Percentiles rank a stretch among this genome's conserved stretches.
Evolutionary conservation across 2,888 invertebrate genomes (phyloP).

Genomic region (Eristalis intricaria): DNA sequence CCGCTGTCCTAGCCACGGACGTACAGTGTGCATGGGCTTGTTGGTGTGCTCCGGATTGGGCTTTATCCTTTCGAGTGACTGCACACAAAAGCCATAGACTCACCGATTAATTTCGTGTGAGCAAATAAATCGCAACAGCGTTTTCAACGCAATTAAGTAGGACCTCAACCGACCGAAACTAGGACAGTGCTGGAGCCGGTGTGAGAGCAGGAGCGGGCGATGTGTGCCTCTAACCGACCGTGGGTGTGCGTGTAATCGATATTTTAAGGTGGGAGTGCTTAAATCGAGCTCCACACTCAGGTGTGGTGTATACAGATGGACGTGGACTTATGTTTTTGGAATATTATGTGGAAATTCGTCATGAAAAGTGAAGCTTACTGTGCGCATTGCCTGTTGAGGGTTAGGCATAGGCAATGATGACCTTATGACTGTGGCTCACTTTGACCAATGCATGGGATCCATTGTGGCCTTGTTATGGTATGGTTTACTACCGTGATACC

Average conservation of each 20-base stretch:
- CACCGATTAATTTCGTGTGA: slow-evolving; percentile 61
- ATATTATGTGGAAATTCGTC: no score
- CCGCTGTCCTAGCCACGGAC: neutral
- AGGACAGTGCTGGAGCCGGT: neutral
- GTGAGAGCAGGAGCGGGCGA: neutral
- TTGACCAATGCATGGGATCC: no score
- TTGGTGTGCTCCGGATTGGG: neutral
- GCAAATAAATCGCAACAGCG: slow-evolving; percentile 58
- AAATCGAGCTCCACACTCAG: neutral
- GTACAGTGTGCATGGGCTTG: no score
- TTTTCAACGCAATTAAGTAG: slow-evolving; percentile 66
- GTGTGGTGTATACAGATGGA: neutral
- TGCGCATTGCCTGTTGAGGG: no score
- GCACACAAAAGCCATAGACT: slow-evolving; percentile 55
- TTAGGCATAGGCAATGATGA: no score
- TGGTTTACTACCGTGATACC: no score
- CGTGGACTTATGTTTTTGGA: neutral
- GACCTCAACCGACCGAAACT: slow-evolving; percentile 7
- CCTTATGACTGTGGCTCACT: no score
- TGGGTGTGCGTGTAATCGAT: slow-evolving; percentile 16
- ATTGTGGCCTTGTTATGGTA: no score
- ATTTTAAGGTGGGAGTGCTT: slow-evolving; percentile 14
- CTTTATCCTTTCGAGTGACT: slow-evolving; percentile 49
- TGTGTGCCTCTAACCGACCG: no score
- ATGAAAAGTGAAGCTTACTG: no score